Evolutionary conservation across 2,888 invertebrate genomes (phyloP).

Genomic region (Diaphora mendica): DNA sequence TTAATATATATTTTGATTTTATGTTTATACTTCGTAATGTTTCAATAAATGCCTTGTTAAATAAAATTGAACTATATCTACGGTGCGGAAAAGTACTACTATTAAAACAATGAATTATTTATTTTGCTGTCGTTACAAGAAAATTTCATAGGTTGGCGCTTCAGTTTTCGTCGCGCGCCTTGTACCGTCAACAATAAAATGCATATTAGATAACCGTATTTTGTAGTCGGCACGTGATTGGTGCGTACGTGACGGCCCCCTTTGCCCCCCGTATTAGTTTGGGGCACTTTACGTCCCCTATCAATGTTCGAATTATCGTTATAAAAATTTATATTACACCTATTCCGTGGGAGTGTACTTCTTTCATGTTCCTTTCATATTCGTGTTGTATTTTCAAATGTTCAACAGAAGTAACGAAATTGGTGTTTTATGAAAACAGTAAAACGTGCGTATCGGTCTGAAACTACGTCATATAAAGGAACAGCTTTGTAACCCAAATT

Average conservation of each 20-base stretch:
- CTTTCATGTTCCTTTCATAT: conserved; percentile 15
- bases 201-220: conserved; percentile 84
- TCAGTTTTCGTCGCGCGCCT: conserved; percentile 65
- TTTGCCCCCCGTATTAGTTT: conserved; percentile 50
- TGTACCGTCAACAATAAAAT: conserved; percentile 78
- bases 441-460: conserved; percentile 16
- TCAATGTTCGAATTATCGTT: conserved; percentile 44
- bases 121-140: conserved; percentile 59
- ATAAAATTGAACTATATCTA: neutral
- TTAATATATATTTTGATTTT: no score
- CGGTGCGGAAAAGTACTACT: neutral
- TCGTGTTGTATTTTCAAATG: conserved; percentile 15
- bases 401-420: conserved; percentile 6
- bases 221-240: conserved; percentile 83
- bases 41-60: neutral
- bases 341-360: conserved; percentile 18
- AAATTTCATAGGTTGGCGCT: conserved; percentile 55
- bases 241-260: conserved; percentile 41
- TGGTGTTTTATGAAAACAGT: conserved; percentile 19
- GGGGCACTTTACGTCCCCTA: conserved; percentile 46
- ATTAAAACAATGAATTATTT: neutral
- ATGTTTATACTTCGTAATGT: no score
- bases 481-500: neutral
- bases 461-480: conserved; percentile 8
- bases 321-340: conserved; percentile 28